Percentiles rank a stretch among this genome's conserved stretches.
phyloP scores from a whole-genome alignment of 2,113 vertebrate species.

The Phylloscopus trochilus region DNA sequence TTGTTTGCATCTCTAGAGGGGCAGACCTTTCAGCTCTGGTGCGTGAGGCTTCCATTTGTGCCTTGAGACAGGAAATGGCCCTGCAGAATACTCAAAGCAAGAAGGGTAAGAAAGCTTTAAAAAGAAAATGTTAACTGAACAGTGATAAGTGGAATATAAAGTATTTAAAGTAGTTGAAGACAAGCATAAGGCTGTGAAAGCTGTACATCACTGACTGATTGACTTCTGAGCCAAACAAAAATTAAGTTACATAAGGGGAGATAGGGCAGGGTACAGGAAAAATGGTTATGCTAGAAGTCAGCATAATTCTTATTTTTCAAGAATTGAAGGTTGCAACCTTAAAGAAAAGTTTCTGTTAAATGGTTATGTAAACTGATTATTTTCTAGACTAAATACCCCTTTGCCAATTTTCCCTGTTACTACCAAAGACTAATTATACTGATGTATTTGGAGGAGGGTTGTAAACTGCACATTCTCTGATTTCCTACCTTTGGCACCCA shows the following conservation, averaged over 20 bases:
- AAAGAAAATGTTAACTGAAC: background rate
- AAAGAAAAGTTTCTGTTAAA: background rate
- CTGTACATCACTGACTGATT: background rate
- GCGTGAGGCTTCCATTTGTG: conserved; percentile 89
- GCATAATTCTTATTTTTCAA: background rate
- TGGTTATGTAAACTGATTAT: background rate
- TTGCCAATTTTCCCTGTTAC: background rate
- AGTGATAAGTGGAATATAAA: background rate
- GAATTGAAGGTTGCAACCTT: background rate
- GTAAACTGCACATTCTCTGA: background rate
- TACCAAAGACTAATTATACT: background rate
- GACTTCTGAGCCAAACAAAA: background rate
- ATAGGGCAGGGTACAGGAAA: background rate
- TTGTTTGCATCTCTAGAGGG: conserved; percentile 74
- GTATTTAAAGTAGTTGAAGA: background rate
- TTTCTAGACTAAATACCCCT: background rate
- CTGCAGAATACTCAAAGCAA: background rate
- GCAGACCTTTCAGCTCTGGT: conserved; percentile 92
- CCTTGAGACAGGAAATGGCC: conserved; percentile 79
- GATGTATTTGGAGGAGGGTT: background rate
- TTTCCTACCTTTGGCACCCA: background rate
- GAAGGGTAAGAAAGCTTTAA: conserved; percentile 58
- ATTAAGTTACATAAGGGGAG: background rate
- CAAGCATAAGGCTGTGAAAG: background rate
- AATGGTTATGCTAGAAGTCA: background rate